Evolutionary conservation across 2,888 invertebrate genomes (phyloP).

Genomic region (Acholoe squamosa): DNA sequence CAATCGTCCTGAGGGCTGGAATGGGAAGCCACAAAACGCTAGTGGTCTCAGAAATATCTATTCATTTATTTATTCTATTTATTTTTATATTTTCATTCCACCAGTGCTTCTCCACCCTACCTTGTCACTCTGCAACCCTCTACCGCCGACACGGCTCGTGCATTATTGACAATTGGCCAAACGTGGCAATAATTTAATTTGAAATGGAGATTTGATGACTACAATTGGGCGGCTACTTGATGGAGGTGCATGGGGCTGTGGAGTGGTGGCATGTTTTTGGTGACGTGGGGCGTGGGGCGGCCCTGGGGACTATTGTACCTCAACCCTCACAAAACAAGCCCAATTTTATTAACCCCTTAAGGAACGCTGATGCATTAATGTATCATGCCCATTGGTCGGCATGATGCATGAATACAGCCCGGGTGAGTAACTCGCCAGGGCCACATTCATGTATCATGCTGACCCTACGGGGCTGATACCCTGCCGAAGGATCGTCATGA

Average conservation of each 20-base stretch:
- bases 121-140: conserved; percentile 43
- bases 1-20: neutral
- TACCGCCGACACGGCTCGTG: conserved; percentile 36
- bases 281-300: neutral
- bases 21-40: neutral
- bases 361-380: no score
- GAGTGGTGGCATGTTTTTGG: conserved; percentile 49
- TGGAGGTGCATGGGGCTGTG: neutral
- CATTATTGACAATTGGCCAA: conserved; percentile 55
- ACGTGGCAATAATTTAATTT: conserved; percentile 58
- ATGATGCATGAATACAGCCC: no score
- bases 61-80: neutral
- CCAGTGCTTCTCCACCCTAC: neutral
- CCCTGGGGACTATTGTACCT: conserved; percentile 21
- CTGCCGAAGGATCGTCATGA: no score
- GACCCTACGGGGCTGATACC: no score
- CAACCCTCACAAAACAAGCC: neutral
- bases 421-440: no score
- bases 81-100: neutral
- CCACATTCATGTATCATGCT: no score
- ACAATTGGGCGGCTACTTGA: conserved; percentile 43
- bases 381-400: no score
- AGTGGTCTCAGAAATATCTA: neutral
- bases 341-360: no score
- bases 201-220: conserved; percentile 59